Evolutionary conservation across 2,797 vertebrate genomes (phyloP).

Genomic region (Uromys caudimaculatus): DNA sequence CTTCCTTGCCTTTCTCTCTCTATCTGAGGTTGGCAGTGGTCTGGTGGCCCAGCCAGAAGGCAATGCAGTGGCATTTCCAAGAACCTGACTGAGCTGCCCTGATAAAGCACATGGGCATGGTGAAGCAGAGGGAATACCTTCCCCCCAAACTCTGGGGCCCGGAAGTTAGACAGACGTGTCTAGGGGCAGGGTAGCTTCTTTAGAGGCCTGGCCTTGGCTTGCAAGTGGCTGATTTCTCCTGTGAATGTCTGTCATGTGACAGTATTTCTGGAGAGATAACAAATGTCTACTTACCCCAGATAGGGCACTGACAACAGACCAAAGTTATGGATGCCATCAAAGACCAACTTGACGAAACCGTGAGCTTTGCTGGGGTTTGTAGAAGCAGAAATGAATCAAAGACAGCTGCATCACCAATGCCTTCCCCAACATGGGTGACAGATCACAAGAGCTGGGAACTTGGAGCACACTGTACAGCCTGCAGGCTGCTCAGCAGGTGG

Average conservation of each 20-base stretch:
- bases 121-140: background rate
- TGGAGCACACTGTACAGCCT: background rate
- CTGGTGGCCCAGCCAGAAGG: background rate
- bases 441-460: background rate
- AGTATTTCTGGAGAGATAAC: background rate
- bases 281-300: background rate
- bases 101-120: background rate
- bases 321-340: background rate
- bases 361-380: background rate
- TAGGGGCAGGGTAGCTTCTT: background rate
- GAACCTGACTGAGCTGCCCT: background rate
- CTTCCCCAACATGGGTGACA: background rate
- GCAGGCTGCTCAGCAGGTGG: background rate
- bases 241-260: background rate
- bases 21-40: background rate
- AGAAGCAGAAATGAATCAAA: background rate
- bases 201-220: background rate
- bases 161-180: background rate
- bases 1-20: background rate
- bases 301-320: background rate
- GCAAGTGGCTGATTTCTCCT: background rate
- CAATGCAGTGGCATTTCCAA: background rate
- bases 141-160: background rate
- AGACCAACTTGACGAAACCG: no score
- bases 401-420: background rate